phyloP scores from a whole-genome alignment of 1,140 invertebrate genomes.

The Neodiprion pinetum region DNA sequence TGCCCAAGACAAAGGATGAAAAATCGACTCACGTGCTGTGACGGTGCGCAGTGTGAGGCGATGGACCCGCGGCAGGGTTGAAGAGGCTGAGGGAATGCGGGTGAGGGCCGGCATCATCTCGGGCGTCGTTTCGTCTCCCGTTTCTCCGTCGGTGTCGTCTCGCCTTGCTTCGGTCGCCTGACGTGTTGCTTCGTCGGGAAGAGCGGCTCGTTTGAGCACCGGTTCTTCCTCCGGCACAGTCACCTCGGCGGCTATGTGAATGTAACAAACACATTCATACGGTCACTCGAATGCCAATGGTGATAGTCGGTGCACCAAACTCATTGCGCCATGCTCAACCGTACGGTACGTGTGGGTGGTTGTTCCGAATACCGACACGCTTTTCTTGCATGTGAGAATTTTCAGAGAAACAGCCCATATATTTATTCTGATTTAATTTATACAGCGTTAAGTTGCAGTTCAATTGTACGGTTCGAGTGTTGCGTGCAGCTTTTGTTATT shows the following conservation, averaged over 20 bases:
- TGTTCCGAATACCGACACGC: too few relatives aligned
- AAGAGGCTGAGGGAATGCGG: neutral
- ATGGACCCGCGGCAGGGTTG: neutral
- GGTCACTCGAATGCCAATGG: neutral
- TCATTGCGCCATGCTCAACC: neutral
- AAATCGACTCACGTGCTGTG: neutral
- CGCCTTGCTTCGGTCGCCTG: neutral
- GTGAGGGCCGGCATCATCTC: neutral
- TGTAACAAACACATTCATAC: too few relatives aligned
- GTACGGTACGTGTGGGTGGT: too few relatives aligned
- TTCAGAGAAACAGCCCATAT: too few relatives aligned
- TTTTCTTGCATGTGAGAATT: too few relatives aligned
- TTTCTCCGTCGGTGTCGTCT: neutral
- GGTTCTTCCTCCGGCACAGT: slow-evolving; percentile 1
- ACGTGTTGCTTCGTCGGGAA: neutral
- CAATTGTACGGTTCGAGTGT: too few relatives aligned
- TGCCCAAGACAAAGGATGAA: neutral
- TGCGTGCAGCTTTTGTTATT: too few relatives aligned
- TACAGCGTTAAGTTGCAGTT: too few relatives aligned
- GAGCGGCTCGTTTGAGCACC: neutral
- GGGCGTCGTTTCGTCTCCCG: neutral
- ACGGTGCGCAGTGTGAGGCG: neutral
- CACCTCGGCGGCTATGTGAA: neutral
- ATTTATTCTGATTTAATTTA: too few relatives aligned
- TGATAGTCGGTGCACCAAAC: neutral